A percentile compares a stretch with the other conserved stretches of the same genome.
Conservation (phyloP, 2,797 vertebrate species). For the Muscicapa comitata region DNA sequence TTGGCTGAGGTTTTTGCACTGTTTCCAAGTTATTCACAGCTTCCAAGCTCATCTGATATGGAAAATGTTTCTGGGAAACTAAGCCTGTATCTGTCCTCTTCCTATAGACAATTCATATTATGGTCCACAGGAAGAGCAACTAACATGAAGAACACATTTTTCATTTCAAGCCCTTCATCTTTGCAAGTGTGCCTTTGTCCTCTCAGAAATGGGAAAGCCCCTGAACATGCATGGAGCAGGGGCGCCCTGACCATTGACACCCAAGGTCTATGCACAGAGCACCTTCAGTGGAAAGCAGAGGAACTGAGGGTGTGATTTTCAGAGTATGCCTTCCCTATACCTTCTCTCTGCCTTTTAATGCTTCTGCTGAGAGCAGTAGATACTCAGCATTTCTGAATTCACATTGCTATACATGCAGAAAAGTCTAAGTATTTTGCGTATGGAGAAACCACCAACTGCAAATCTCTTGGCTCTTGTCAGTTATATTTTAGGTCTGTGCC, state of each 20-base stretch:
- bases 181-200: background rate
- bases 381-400: background rate
- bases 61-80: background rate
- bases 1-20: background rate
- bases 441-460: background rate
- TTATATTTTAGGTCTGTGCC: background rate
- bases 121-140: background rate
- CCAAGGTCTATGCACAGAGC: background rate
- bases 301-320: background rate
- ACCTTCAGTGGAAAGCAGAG: background rate
- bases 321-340: background rate
- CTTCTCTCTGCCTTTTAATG: background rate
- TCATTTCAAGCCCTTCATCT: background rate
- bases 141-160: background rate
- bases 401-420: background rate
- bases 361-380: background rate
- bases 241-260: background rate
- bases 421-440: background rate
- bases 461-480: background rate
- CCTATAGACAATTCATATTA: background rate
- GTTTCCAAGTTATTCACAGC: background rate
- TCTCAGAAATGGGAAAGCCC: background rate
- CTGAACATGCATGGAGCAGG: background rate
- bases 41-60: background rate
- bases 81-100: background rate